phyloP scores from a whole-genome alignment of 2,888 invertebrate genomes.

The Pammene aurita region DNA sequence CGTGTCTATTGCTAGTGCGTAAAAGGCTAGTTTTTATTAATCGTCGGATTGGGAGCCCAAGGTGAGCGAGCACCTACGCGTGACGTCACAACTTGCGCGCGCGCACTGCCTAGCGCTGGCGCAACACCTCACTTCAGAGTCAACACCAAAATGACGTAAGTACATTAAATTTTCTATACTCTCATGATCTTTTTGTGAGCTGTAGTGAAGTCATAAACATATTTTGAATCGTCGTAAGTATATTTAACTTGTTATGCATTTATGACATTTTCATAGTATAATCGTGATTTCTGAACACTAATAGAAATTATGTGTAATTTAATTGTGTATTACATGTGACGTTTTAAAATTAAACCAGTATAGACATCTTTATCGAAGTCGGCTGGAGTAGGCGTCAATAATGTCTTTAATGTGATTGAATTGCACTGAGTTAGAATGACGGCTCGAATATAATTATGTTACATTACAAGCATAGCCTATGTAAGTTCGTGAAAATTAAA shows the following conservation, averaged over 20 bases:
- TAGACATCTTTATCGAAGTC: slow-evolving; percentile 22
- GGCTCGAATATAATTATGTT: slow-evolving; percentile 19
- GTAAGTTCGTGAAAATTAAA: neutral
- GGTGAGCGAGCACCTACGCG: slow-evolving; percentile 43
- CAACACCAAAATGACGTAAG: neutral
- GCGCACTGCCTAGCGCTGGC: slow-evolving; percentile 9
- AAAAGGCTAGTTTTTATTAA: slow-evolving; percentile 33
- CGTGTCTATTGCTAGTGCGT: slow-evolving; percentile 24
- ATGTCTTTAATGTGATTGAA: slow-evolving; percentile 28
- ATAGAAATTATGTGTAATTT: slow-evolving; percentile 5
- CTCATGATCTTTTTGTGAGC: neutral
- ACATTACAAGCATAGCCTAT: slow-evolving; percentile 5
- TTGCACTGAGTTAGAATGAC: slow-evolving; percentile 24
- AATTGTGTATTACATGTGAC: neutral
- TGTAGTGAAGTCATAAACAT: neutral
- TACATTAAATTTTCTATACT: neutral
- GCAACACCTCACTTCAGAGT: slow-evolving; percentile 1
- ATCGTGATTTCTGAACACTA: neutral
- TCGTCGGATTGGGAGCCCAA: slow-evolving; percentile 28
- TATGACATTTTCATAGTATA: neutral
- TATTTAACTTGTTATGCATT: neutral
- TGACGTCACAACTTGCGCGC: slow-evolving; percentile 41
- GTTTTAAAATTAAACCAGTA: neutral
- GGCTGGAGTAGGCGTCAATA: slow-evolving; percentile 22
- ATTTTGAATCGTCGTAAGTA: neutral